Conservation (phyloP, 2,797 vertebrate species). For the Manis javanica region DNA sequence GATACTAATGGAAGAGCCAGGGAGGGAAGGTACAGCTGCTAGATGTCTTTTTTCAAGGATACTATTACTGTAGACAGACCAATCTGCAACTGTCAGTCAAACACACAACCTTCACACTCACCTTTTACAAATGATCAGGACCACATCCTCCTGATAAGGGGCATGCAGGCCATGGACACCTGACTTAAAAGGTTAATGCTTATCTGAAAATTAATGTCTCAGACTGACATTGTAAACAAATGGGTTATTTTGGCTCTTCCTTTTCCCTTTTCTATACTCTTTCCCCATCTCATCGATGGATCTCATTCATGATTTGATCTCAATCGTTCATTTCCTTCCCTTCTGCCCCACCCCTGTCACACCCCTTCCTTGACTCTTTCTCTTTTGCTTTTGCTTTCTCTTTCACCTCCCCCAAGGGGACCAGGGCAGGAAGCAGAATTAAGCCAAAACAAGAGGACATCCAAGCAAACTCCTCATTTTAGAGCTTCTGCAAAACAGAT, state of each 20-base stretch:
- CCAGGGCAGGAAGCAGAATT: not conserved
- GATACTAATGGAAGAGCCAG: slow-evolving; percentile 71
- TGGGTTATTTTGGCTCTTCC: not conserved
- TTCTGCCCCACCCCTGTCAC: not conserved
- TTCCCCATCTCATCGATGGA: not conserved
- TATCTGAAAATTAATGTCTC: slow-evolving; percentile 48
- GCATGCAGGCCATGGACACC: not conserved
- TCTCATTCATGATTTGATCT: not conserved
- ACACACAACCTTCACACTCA: slow-evolving; percentile 55
- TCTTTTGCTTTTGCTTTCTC: not conserved
- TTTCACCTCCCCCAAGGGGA: not conserved
- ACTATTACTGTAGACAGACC: slow-evolving; percentile 79
- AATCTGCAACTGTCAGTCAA: slow-evolving; percentile 80
- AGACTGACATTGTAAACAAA: not conserved
- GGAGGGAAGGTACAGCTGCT: slow-evolving; percentile 52
- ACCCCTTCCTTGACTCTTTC: not conserved
- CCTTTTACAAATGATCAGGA: slow-evolving; percentile 70
- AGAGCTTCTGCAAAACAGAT: not conserved
- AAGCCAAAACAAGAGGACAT: not conserved
- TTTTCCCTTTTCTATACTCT: not conserved
- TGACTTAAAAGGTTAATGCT: slow-evolving; percentile 49
- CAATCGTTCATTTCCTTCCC: not conserved
- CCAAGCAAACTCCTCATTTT: not conserved
- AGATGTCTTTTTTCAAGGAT: slow-evolving; percentile 63
- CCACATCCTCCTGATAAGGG: not conserved